Base-by-base conservation (phyloP, 1,140 invertebrate species). In the Drosophila bifasciata region DNA sequence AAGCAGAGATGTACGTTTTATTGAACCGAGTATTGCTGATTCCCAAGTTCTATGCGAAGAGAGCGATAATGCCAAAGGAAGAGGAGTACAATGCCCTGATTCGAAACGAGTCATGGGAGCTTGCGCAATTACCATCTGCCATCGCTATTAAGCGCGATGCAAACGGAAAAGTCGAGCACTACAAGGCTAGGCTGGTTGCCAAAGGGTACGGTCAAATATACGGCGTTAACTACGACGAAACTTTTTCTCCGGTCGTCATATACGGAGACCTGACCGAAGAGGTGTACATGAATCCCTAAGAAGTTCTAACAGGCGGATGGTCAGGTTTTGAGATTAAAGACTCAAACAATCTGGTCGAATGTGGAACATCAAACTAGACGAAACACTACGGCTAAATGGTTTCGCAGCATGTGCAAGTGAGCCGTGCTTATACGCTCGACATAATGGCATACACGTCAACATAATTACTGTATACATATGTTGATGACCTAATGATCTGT, bases 401-500 rank as follows among this genome's bases (percentile, higher is more conserved):
- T 19, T 2, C 0, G 2, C 1, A 19, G 19, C 1, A 19, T n/a
- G n/a, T n/a, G n/a, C n/a, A n/a, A n/a, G n/a, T n/a, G n/a, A n/a
- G n/a, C n/a, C n/a, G n/a, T n/a, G 19, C 19, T 19, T 19, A 25
- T 25, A 25, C 6, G 6, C 23, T 6, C 23, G 23, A 6, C 5
- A 25, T 25, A 25, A 25, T 25, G 23, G 23, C 5, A 25, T 6
- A 25, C 23, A 25, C 69, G 19, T 43, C 9, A 56, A 16, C 9
- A 56, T 44, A 39, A 41, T 56, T 6, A 21, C 53, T 2, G 19
- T 56, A 16, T n/a, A n/a, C n/a, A n/a, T 56, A 41, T 16, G 40
- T 56, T 11, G 53, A 56, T 44, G 53, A 56, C 43, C 15, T 19
- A 21, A 21, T 56, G 13, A 41, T 56, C 39, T 32, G 28, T 6